A percentile compares a stretch with the other conserved stretches of the same genome.
Conservation (phyloP, 2,797 vertebrate genomes). For the Liasis olivaceus region DNA sequence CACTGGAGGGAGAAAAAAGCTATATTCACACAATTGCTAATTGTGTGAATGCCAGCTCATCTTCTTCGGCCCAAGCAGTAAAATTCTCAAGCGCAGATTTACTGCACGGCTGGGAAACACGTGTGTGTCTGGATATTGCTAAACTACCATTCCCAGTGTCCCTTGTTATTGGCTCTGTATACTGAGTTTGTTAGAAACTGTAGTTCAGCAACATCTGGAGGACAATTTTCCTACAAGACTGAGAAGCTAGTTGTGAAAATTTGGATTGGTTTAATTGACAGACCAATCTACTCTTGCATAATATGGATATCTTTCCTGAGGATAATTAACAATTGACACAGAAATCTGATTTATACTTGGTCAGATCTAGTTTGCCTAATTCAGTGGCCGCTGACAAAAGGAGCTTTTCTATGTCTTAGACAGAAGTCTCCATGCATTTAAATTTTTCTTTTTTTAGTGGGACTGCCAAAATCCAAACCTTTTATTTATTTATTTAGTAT, state of each 20-base stretch:
- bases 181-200: background rate
- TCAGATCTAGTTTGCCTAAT: background rate
- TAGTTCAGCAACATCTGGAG: background rate
- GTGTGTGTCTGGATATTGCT: background rate
- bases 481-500: background rate
- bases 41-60: background rate
- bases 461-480: background rate
- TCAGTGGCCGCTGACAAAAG: background rate
- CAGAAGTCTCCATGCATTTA: background rate
- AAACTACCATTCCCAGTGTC: background rate
- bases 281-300: background rate
- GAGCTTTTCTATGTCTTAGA: background rate
- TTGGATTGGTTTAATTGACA: background rate
- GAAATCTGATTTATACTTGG: background rate
- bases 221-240: background rate
- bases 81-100: background rate
- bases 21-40: background rate
- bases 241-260: background rate
- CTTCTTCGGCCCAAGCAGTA: background rate
- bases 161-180: background rate
- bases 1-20: background rate
- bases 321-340: background rate
- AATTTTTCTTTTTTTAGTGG: too few relatives aligned
- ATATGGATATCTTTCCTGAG: background rate
- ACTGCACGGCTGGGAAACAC: background rate